Evolutionary conservation across 1,140 invertebrate genomes (phyloP), one percentile per base, ranked within the genome.

Genomic region (Neodiprion virginianus): DNA sequence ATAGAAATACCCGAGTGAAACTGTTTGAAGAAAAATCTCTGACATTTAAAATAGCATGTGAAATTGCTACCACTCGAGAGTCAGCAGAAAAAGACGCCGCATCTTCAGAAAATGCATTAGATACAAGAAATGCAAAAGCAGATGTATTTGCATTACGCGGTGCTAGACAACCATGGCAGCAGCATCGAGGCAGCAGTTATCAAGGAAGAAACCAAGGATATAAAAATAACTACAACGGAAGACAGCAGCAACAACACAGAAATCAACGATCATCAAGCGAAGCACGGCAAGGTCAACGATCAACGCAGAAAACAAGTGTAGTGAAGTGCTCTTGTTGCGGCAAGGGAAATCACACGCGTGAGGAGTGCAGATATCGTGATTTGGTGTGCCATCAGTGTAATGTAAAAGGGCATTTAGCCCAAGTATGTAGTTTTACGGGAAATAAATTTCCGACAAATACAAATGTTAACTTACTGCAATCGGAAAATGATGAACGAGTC

Each of bases 141-240:
- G 66, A 74, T 17, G 69, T 69, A 9, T 74, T 49, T 40, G 66
- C 47, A 7, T 47, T 74, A n/a, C 21, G 69, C 71, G 48, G 65
- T 75, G 2, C 75, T 73, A 72, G 69, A 75, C 11, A n/a, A 72
- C 28, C 28, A 17, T 17, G 17, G 17, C 17, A 17, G 17, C 17
- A 17, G 17, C 17, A 17, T 17, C 17, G 17, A 17, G 17, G 17
- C 17, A 17, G 17, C 17, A 17, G 17, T 17, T 17, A 17, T 17
- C 17, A 17, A 17, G 17, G 17, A 17, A 17, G 17, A 17, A 17
- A 17, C 17, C 17, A 17, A 17, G 17, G 17, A 17, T 17, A 17
- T 17, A 17, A 17, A 17, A 17, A 17, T 17, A 0, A 17, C 17
- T 17, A 17, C 17, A 17, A 17, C 17, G 17, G 17, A 17, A 17